Evolutionary conservation across 2,888 invertebrate species (phyloP).

Genomic region (Resseliella maxima): DNA sequence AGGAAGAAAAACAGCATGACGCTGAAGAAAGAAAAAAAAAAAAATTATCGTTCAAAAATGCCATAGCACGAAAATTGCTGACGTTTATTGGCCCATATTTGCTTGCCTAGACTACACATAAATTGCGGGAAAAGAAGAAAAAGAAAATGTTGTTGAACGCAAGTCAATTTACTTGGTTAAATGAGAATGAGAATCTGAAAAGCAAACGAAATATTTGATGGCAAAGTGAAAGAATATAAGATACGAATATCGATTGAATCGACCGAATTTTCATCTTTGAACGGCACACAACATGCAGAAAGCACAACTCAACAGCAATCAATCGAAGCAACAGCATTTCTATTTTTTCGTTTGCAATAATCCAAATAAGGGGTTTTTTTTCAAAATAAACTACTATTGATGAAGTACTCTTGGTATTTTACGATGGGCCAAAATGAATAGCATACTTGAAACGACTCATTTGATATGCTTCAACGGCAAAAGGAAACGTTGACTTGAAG

Average conservation of each 20-base stretch:
- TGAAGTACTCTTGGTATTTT: background rate
- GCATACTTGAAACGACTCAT: background rate
- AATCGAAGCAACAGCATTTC: background rate
- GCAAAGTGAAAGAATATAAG: background rate
- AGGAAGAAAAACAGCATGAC: background rate
- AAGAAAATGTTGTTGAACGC: background rate
- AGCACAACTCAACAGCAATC: background rate
- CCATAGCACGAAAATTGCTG: background rate
- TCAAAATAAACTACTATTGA: background rate
- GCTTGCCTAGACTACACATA: background rate
- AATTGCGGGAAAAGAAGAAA: background rate
- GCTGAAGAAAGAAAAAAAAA: background rate
- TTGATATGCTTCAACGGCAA: background rate
- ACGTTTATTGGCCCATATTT: constrained; percentile 12
- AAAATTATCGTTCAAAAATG: background rate
- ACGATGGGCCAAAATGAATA: background rate
- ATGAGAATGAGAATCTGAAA: constrained; percentile 12
- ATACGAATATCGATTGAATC: background rate
- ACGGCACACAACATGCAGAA: background rate
- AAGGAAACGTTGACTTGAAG: background rate
- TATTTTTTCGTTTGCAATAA: background rate
- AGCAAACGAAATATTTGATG: background rate
- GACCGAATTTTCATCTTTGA: background rate
- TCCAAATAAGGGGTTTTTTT: background rate
- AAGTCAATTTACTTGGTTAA: background rate